Conservation (phyloP, 2,113 vertebrate genomes). For the Heterotis niloticus region DNA sequence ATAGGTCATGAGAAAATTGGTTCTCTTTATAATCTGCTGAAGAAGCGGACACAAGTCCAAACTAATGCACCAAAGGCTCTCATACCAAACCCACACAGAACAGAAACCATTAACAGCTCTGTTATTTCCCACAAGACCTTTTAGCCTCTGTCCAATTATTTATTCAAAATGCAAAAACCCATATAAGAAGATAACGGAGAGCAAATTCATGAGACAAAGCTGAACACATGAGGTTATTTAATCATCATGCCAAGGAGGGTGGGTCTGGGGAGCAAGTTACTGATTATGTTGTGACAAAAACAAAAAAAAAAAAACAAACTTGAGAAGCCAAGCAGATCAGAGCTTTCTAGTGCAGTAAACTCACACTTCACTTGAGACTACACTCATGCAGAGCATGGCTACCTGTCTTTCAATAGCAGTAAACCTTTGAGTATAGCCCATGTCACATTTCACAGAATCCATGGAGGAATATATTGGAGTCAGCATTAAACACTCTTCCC, state of each 20-base stretch:
- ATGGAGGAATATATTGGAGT: slow-evolving; percentile 62
- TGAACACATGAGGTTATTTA: slow-evolving; percentile 64
- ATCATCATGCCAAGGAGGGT: slow-evolving; percentile 70
- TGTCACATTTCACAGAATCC: slow-evolving; percentile 75
- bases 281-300: slow-evolving; percentile 66
- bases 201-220: slow-evolving; percentile 36
- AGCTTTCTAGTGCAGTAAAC: slow-evolving; percentile 79
- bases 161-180: slow-evolving; percentile 54
- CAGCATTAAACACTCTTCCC: slow-evolving; percentile 46
- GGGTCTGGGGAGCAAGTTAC: slow-evolving; percentile 64
- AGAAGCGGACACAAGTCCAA: slow-evolving; percentile 34
- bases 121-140: not conserved
- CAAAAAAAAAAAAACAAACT: slow-evolving; percentile 49
- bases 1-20: slow-evolving; percentile 57
- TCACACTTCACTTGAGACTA: slow-evolving; percentile 72
- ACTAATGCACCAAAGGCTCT: not conserved
- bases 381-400: slow-evolving; percentile 80
- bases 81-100: not conserved
- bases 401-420: slow-evolving; percentile 77
- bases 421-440: slow-evolving; percentile 99
- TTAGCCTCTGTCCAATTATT: slow-evolving; percentile 42
- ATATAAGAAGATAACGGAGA: slow-evolving; percentile 29
- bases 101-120: not conserved
- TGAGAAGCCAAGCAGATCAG: slow-evolving; percentile 89
- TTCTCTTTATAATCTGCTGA: slow-evolving; percentile 67